Evolutionary conservation across 2,888 invertebrate genomes (phyloP).

Genomic region (Punctoribates punctum): DNA sequence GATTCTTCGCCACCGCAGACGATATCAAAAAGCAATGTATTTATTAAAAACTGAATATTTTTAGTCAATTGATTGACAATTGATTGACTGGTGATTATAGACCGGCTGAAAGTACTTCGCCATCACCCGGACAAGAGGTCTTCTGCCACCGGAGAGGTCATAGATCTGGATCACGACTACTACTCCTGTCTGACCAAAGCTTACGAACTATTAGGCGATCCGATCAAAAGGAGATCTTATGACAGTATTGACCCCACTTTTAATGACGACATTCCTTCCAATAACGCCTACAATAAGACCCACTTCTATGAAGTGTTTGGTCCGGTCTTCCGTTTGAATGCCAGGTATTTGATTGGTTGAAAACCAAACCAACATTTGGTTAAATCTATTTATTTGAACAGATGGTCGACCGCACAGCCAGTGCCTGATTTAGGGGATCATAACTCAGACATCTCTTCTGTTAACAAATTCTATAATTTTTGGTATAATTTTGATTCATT

Average conservation of each 20-base stretch:
- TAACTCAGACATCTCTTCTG: conserved; percentile 73
- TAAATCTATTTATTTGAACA: conserved; percentile 50
- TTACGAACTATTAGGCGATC: conserved; percentile 81
- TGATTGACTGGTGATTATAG: conserved; percentile 52
- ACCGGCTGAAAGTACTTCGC: conserved; percentile 75
- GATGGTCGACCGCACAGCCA: conserved; percentile 85
- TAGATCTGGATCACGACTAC: conserved; percentile 81
- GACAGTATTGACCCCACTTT: conserved; percentile 96
- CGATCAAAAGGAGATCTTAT: conserved; percentile 76
- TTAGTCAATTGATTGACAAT: conserved; percentile 15
- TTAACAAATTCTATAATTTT: conserved; percentile 91
- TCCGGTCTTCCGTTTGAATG: conserved; percentile 58
- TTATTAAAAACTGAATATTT: conserved; percentile 50
- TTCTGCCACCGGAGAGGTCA: conserved; percentile 70
- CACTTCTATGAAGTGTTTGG: conserved; percentile 66
- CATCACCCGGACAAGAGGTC: conserved; percentile 99
- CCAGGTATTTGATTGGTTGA: conserved; percentile 53
- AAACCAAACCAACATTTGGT: not conserved
- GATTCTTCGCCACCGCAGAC: conserved; percentile 79
- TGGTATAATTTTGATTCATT: conserved; percentile 99
- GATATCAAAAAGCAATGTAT: conserved; percentile 91
- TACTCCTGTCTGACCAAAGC: conserved; percentile 98
- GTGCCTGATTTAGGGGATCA: conserved; percentile 77
- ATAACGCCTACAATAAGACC: conserved; percentile 65
- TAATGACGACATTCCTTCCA: conserved; percentile 75